Evolutionary conservation across 2,888 invertebrate genomes (phyloP).

Genomic region (Embidobia sp.): DNA sequence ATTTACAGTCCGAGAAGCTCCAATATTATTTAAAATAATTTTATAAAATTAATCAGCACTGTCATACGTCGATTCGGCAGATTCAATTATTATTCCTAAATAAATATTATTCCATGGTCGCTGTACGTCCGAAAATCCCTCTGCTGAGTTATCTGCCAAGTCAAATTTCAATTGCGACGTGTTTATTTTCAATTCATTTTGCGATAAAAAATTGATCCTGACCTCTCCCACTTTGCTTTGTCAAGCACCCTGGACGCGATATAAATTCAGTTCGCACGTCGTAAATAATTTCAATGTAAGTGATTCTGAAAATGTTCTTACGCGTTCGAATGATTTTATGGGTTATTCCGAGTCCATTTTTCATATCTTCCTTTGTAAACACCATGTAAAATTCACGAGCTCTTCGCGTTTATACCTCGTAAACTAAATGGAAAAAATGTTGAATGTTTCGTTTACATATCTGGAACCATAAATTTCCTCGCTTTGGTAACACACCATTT

Average conservation of each 20-base stretch:
- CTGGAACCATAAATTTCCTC: slow-evolving; percentile 13
- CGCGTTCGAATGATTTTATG: slow-evolving; percentile 45
- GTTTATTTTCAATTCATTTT: neutral
- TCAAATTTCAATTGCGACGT: too few relatives aligned
- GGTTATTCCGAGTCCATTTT: slow-evolving; percentile 37
- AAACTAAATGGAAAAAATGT: slow-evolving; percentile 26
- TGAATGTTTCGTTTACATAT: slow-evolving; percentile 32
- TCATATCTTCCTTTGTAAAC: slow-evolving; percentile 32
- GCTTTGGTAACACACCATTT: too few relatives aligned
- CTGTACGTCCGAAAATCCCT: too few relatives aligned
- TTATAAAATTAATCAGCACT: too few relatives aligned
- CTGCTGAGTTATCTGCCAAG: too few relatives aligned
- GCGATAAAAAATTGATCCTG: slow-evolving; percentile 15
- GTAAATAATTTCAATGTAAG: slow-evolving; percentile 49
- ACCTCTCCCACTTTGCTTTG: neutral
- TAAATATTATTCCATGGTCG: too few relatives aligned
- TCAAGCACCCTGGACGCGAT: slow-evolving; percentile 1
- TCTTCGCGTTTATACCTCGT: slow-evolving; percentile 15
- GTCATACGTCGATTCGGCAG: too few relatives aligned
- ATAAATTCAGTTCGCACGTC: slow-evolving; percentile 44
- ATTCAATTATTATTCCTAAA: too few relatives aligned
- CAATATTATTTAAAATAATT: too few relatives aligned
- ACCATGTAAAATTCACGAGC: slow-evolving; percentile 35
- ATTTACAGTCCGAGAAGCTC: too few relatives aligned
- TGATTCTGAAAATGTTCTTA: slow-evolving; percentile 55